Base-by-base conservation (phyloP, 1,140 invertebrate genomes). In the Lepidurus packardi region DNA sequence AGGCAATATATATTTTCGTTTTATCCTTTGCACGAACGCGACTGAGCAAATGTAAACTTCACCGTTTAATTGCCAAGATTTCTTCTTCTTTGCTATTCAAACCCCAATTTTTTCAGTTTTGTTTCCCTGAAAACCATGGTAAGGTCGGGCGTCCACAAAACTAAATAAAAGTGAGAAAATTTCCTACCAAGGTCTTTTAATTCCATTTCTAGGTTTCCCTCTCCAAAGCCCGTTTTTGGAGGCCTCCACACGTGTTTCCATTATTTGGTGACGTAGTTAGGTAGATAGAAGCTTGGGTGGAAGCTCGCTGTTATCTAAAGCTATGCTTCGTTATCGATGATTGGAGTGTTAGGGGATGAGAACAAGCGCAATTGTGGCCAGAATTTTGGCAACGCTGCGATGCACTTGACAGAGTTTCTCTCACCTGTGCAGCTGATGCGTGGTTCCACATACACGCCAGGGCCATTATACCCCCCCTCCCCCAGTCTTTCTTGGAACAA, bases 381-480 rank as follows among this genome's bases (percentile, higher is more conserved):
- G 53, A 4, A 65, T 65, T 65, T 65, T 65, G 53, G 53, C 53
- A 65, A 65, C 53, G 53, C 53, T 65, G 53, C 53, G 53, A 65
- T 65, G 53, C 53, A 65, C 53, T 65, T 65, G 53, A 65, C 53
- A 65, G 53, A 65, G 53, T 65, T 65, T 65, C 53, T 65, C 53
- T 65, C 53, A 65, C 53, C 53, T 65, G 53, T 65, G 53, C 53
- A 65, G 53, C 53, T 65, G 53, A 65, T 65, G 53, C 53, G 53
- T 65, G 53, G 21, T 65, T 65, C 53, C 53, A 65, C 53, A 65
- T 65, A 65, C 53, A 65, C 13, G 53, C 53, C 53, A 65, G 53
- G n/a, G 53, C 53, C 53, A 65, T 65, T 65, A 65, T 65, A 10
- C 9, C 21, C 53, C 53, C 53, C 53, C 13, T n/a, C 21, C 21